Conservation (phyloP, 2,888 invertebrate genomes). For the Poecilobothrus nobilitatus region DNA sequence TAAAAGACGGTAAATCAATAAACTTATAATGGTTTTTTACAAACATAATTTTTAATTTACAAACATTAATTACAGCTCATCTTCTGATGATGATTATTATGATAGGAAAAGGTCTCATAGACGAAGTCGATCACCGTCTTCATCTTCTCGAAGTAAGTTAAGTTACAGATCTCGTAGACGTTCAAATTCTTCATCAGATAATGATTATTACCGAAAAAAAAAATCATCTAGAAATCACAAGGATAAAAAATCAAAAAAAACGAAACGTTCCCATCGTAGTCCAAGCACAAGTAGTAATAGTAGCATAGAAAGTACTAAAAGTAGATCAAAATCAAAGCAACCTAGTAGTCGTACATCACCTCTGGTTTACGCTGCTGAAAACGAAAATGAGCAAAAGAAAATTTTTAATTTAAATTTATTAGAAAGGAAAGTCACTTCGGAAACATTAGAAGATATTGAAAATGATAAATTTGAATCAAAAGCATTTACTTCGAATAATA, state of each 20-base stretch:
- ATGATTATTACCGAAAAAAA: not conserved
- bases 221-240: constrained; percentile 26
- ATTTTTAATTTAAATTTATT: constrained; percentile 21
- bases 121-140: not conserved
- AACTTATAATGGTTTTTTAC: no score
- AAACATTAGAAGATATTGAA: constrained; percentile 61
- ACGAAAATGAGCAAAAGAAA: not conserved
- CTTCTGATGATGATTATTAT: not conserved
- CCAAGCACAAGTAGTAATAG: constrained; percentile 35
- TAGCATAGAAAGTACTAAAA: constrained; percentile 27
- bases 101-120: not conserved
- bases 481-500: constrained; percentile 46
- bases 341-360: constrained; percentile 7
- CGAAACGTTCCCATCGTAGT: constrained; percentile 31
- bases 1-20: constrained; percentile 17
- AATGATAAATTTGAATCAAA: constrained; percentile 59
- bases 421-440: constrained; percentile 31
- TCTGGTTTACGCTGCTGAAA: constrained; percentile 16
- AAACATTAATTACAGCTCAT: not conserved
- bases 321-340: constrained; percentile 17
- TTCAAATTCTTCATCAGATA: constrained; percentile 28
- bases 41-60: no score
- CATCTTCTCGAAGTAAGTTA: not conserved
- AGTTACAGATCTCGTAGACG: constrained; percentile 26
- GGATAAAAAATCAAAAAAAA: constrained; percentile 34